Percentiles rank a stretch among this genome's conserved stretches.
Evolutionary conservation across 2,888 invertebrate species (phyloP).

Genomic region (Drosophila monieri): DNA sequence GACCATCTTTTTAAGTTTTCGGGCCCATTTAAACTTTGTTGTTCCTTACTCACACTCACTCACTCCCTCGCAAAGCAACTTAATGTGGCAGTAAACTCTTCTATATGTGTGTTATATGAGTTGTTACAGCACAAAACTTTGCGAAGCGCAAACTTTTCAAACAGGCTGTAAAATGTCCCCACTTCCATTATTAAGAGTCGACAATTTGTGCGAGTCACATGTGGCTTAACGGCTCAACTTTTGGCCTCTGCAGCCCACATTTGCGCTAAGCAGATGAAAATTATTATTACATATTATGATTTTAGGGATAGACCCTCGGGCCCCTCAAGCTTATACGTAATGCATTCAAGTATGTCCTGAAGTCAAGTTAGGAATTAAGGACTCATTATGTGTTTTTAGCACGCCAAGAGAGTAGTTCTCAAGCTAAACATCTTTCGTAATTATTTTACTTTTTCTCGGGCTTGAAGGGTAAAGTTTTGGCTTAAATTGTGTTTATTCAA

Average conservation of each 20-base stretch:
- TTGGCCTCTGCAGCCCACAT: slow-evolving; percentile 5
- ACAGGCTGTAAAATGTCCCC: slow-evolving; percentile 40
- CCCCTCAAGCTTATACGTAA: background rate
- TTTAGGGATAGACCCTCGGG: slow-evolving; percentile 10
- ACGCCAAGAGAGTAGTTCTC: slow-evolving; percentile 3
- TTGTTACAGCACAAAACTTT: slow-evolving; percentile 14
- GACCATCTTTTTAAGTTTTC: slow-evolving; percentile 3
- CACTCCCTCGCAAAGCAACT: slow-evolving; percentile 18
- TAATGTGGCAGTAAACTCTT: slow-evolving; percentile 12
- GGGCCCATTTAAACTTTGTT: slow-evolving; percentile 22
- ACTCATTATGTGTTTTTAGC: background rate
- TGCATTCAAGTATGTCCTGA: background rate
- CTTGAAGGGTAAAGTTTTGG: too few relatives aligned
- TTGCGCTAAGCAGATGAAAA: slow-evolving; percentile 34
- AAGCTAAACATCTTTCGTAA: background rate
- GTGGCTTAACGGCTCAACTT: slow-evolving; percentile 32
- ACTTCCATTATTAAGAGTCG: slow-evolving; percentile 35
- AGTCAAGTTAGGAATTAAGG: slow-evolving; percentile 1
- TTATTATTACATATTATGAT: slow-evolving; percentile 32
- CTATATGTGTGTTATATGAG: background rate
- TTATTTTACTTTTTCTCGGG: background rate
- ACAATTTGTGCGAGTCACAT: slow-evolving; percentile 34
- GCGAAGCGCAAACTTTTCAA: slow-evolving; percentile 20
- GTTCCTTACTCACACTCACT: background rate
- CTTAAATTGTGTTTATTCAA: background rate